A percentile compares a stretch with the other conserved stretches of the same genome.
These are phyloP conservation scores for Apteryx owenii DNA, from an alignment of 2,113 vertebrate genomes.

Conservation along the genomic window DNA sequence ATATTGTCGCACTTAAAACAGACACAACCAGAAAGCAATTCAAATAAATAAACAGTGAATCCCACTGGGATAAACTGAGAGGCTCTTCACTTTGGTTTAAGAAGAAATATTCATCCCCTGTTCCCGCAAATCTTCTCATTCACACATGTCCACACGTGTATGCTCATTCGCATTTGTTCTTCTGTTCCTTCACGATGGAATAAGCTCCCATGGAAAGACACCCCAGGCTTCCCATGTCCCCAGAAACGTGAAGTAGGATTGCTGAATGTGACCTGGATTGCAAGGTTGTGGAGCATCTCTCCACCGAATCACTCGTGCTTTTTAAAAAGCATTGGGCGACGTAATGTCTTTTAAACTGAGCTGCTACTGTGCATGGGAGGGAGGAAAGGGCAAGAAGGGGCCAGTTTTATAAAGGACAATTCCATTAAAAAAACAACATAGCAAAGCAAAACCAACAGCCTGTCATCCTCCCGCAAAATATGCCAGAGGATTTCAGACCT, in stretches of 20 bases:
- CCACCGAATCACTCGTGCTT: neutral
- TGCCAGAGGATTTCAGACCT: neutral
- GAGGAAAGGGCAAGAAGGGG: neutral
- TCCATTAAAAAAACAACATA: neutral
- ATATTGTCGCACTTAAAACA: neutral
- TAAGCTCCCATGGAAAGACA: neutral
- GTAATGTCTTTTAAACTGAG: neutral
- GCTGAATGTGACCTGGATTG: neutral
- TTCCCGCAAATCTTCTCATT: neutral
- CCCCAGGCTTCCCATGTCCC: neutral
- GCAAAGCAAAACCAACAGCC: neutral
- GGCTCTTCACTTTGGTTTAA: neutral
- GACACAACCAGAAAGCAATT: neutral
- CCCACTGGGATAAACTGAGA: neutral
- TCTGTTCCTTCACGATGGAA: neutral
- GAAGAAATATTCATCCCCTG: neutral
- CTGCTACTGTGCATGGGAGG: neutral
- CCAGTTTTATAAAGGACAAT: neutral
- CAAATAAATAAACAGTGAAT: neutral
- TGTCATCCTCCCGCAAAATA: neutral
- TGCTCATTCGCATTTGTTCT: accelerated
- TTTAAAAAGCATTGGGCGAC: neutral
- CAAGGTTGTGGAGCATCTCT: neutral
- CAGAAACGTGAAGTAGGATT: neutral
- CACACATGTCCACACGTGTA: neutral